A percentile compares a stretch with the other conserved stretches of the same genome.
Conservation (phyloP, 2,797 vertebrate genomes). For the Sciurus vulgaris region DNA sequence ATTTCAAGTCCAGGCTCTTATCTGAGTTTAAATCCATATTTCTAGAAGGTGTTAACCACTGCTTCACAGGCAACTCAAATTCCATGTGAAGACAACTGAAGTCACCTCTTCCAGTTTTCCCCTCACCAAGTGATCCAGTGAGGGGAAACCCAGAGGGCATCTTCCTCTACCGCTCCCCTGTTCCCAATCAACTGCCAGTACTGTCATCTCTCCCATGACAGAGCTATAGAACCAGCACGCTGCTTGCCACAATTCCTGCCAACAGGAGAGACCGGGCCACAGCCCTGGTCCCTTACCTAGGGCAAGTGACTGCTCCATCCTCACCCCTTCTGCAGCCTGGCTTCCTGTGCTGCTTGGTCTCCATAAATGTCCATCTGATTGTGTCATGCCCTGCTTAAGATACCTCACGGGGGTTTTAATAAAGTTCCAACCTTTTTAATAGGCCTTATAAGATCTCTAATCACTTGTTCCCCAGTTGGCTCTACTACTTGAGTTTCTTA, state of each 20-base stretch:
- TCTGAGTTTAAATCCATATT: background rate
- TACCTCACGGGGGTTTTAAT: background rate
- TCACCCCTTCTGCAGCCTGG: background rate
- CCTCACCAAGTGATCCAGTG: background rate
- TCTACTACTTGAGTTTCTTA: background rate
- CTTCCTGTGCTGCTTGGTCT: background rate
- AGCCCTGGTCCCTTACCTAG: background rate
- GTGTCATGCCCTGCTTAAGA: background rate
- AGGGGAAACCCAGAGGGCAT: background rate
- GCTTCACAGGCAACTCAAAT: background rate
- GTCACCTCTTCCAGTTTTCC: background rate
- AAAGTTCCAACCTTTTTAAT: slow-evolving; percentile 6
- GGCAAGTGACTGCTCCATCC: background rate
- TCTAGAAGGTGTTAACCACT: background rate
- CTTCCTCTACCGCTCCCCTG: background rate
- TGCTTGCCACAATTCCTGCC: background rate
- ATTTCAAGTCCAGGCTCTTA: background rate
- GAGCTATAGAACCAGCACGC: background rate
- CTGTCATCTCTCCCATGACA: background rate
- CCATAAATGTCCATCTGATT: background rate
- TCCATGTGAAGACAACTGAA: background rate
- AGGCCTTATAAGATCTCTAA: background rate
- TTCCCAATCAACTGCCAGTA: rapidly evolving
- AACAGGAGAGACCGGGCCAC: background rate
- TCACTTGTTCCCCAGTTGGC: slow-evolving; percentile 1